phyloP scores from a whole-genome alignment of 2,113 vertebrate species.

The Spea multiplicata region DNA sequence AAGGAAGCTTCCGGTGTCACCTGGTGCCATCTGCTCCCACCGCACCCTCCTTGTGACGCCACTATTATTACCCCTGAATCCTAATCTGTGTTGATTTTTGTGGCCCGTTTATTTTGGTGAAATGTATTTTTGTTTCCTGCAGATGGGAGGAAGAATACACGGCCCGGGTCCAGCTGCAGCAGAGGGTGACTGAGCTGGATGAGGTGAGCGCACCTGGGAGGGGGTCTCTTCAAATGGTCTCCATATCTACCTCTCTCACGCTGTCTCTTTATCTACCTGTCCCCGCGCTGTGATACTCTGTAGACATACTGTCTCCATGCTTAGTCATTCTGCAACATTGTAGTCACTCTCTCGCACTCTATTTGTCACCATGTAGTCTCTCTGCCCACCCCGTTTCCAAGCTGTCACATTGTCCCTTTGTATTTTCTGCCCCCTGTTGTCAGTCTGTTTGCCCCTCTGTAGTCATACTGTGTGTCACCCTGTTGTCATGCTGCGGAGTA shows the following conservation, averaged over 20 bases:
- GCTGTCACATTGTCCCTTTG: neutral
- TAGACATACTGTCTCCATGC: neutral
- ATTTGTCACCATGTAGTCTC: neutral
- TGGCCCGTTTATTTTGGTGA: no score
- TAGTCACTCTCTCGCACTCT: neutral
- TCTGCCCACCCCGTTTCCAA: neutral
- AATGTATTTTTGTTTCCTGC: constrained; percentile 28
- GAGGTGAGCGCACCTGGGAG: constrained; percentile 71
- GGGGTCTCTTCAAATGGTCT: neutral
- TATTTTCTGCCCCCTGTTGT: neutral
- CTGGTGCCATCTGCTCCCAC: no score
- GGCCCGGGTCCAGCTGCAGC: constrained; percentile 83
- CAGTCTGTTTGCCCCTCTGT: neutral
- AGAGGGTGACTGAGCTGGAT: constrained; percentile 83
- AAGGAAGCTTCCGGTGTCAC: no score
- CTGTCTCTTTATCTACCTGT: neutral
- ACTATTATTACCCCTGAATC: no score
- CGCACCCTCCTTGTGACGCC: no score
- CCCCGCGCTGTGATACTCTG: neutral
- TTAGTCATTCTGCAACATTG: neutral
- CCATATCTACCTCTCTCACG: neutral
- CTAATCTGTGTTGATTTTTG: no score
- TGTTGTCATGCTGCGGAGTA: no score
- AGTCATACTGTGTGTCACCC: neutral
- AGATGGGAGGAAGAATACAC: constrained; percentile 97